Base-by-base conservation (phyloP, 1,140 invertebrate genomes). In the Alviniconcha marisindica region DNA sequence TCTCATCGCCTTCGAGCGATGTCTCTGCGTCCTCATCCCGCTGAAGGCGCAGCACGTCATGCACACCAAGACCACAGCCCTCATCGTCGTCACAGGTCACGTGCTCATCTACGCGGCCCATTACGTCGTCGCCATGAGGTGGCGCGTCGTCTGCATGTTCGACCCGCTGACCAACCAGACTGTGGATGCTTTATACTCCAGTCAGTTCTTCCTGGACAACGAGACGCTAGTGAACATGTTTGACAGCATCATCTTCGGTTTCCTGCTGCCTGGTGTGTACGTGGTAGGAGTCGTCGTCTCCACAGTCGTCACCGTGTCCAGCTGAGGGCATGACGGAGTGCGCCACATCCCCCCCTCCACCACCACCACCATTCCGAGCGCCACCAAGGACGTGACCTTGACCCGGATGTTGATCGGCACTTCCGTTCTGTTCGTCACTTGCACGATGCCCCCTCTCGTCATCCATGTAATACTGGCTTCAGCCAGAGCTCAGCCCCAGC, bases 1-100 rank as follows among this genome's bases (percentile, higher is more conserved):
- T 18, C 66, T 84, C 60, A 84, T 84, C 40, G 79, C 83, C 2
- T 54, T 77, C 38, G 78, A 81, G 79, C 74, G 79, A n/a, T 79
- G 69, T 42, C 69, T 84, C 15, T 84, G 83, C 36, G 66, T 84
- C 40, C 77, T 54, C 33, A 28, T 48, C n/a, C 78, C 80, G 5
- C 42, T 81, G 0, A 76, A 77, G 15, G 63, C 60, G 0, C 79
- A 77, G n/a, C 15, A 4, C 18, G 66, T 81, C 24, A 48, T 81
- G 12, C 73, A 36, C 7, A 79, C 54, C 21, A 66, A 42, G 28
- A 77, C 78, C 36, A 66, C 60, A 2, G 36, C 60, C n/a, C 56
- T 77, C 38, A 71, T 78, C 31, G 48, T 84, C 15, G 31, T 71
- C 7, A 21, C 42, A 14, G 74, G 42, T 31, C 74, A 77, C 73